Evolutionary conservation across 2,797 vertebrate genomes (phyloP), one percentile per base, ranked within the genome.

Genomic region (Fistularia commersonii): DNA sequence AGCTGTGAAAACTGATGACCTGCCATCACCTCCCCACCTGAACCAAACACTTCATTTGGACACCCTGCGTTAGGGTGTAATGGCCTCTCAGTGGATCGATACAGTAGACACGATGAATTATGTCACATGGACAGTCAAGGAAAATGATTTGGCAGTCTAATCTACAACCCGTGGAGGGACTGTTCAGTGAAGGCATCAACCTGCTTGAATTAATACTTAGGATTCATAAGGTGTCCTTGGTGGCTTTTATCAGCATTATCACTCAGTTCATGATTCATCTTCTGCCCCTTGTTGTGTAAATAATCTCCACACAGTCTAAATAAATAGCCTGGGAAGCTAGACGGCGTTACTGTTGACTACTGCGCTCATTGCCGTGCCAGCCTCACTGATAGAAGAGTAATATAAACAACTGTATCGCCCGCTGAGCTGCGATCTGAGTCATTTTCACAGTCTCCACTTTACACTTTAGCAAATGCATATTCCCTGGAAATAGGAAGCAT

Each of bases 361-460:
- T 23, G 23, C 4, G 23, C 11, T 60, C 14, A 12, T 34, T 51
- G 48, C 37, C 41, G 4, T n/a, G 50, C 23, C 15, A 45, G 12
- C 60, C 70, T 57, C 63, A 40, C 46, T 51, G 54, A 62, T 69
- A 63, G 61, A 53, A 72, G 57, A 56, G 34, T 51, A 51, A 61
- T 51, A 74, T 54, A 76, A 80, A 63, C 55, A 69, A 61, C 57
- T 61, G 35, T 53, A 49, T 40, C 0, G 6, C 74, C 57, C 43
- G 39, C 58, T 77, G 58, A 48, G 64, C 48, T 43, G 55, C 51
- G 50, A 74, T 65, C 45, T 13, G 52, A 66, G 33, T 57, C n/a
- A 69, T 69, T 64, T 61, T 58, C 67, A 61, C 46, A 50, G 32
- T 62, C 8, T 14, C 9, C 12, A 7, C 12, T 7, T 48, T 36